Evolutionary conservation across 2,113 vertebrate species (phyloP).

Genomic region (Nesoenas mayeri): DNA sequence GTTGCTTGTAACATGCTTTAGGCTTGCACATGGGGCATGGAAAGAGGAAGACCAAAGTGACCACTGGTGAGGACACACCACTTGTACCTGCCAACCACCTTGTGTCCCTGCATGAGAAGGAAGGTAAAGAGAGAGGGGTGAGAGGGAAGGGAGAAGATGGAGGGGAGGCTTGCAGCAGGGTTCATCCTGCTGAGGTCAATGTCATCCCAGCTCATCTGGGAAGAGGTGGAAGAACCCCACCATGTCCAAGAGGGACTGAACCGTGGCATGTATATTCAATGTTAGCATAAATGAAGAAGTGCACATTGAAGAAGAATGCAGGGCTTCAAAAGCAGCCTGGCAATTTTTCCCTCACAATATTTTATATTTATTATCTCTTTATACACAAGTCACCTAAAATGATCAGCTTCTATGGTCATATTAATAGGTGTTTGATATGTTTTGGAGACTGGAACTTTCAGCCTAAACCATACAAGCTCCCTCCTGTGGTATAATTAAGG

Average conservation of each 20-base stretch:
- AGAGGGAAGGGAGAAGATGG: background rate
- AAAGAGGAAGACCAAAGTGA: background rate
- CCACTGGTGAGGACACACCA: background rate
- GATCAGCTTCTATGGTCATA: background rate
- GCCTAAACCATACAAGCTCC: conserved; percentile 20
- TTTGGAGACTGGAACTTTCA: background rate
- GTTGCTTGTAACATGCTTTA: background rate
- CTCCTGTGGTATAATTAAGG: conserved; percentile 50
- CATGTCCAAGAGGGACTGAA: background rate
- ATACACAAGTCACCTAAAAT: background rate
- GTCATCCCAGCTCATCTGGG: background rate
- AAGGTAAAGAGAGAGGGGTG: background rate
- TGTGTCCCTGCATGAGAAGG: background rate
- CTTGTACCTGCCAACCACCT: background rate
- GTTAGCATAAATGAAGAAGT: background rate
- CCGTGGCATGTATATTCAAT: background rate
- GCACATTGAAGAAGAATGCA: background rate
- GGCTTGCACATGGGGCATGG: background rate
- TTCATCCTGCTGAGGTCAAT: background rate
- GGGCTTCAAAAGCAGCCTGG: background rate
- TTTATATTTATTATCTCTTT: background rate
- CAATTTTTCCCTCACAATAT: background rate
- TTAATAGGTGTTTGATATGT: background rate
- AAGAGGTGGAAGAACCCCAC: background rate
- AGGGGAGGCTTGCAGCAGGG: background rate